These are phyloP conservation scores for Drosophila hawaiiensis DNA, from an alignment of 2,888 invertebrate genomes.

Conservation along the genomic window DNA sequence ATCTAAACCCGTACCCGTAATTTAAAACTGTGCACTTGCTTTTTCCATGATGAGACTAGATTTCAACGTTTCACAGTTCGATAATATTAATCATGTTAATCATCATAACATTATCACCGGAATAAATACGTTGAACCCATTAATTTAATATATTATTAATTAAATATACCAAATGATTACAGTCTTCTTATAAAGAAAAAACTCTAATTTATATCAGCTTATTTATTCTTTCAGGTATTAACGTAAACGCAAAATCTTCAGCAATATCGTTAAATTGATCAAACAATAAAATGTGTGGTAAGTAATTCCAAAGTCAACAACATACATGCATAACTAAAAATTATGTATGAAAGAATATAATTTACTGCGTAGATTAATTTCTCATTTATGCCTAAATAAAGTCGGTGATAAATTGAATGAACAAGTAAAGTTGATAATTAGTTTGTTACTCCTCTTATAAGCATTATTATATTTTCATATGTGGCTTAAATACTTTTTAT, in stretches of 20 bases:
- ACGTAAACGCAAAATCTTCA: not conserved
- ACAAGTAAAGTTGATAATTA: not conserved
- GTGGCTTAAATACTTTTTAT: not conserved
- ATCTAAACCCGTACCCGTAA: not conserved
- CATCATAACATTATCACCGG: not conserved
- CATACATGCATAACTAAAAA: not conserved
- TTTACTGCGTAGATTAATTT: not conserved
- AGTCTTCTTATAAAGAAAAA: not conserved
- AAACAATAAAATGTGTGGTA: conserved; percentile 50
- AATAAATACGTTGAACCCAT: not conserved
- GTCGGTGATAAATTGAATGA: not conserved
- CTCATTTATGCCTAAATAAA: not conserved
- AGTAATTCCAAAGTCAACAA: conserved; percentile 19
- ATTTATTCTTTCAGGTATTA: conserved; percentile 7
- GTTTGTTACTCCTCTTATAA: not conserved
- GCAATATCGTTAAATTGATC: conserved; percentile 1
- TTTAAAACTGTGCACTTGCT: conserved; percentile 2
- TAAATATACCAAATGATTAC: not conserved
- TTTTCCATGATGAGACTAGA: not conserved
- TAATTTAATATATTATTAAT: not conserved
- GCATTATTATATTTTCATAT: not conserved
- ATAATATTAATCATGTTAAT: no score
- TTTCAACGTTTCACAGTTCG: not conserved
- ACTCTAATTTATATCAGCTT: not conserved
- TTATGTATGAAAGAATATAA: not conserved